These are phyloP conservation scores for Montifringilla adamsi DNA, from an alignment of 2,113 vertebrate genomes.

Conservation along the genomic window DNA sequence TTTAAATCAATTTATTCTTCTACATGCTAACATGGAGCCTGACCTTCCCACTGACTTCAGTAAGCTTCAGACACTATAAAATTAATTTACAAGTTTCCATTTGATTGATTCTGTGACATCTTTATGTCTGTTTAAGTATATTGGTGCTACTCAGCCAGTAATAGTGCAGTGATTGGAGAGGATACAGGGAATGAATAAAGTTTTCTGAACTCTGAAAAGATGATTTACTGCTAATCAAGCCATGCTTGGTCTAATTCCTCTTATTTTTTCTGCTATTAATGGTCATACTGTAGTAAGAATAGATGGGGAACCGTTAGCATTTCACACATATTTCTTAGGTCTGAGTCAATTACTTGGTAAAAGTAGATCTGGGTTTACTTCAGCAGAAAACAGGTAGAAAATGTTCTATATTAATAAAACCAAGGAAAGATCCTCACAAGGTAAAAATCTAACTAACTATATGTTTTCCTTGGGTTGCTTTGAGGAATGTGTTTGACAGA, in stretches of 20 bases:
- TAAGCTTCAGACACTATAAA: neutral
- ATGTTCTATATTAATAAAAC: neutral
- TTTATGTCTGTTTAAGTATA: neutral
- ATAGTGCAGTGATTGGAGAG: neutral
- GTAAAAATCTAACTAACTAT: neutral
- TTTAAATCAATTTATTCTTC: constrained; percentile 24
- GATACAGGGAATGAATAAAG: neutral
- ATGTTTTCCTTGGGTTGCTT: neutral
- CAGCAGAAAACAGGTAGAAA: neutral
- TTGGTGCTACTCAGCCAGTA: neutral
- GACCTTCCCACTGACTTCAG: neutral
- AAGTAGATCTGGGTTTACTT: neutral
- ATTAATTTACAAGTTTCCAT: neutral
- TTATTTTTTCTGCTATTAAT: neutral
- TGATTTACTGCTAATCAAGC: neutral
- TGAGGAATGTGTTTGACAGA: neutral
- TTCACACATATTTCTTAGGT: neutral
- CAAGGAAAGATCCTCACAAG: neutral
- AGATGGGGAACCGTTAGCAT: neutral
- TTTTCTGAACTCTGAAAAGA: neutral
- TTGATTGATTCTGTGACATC: neutral
- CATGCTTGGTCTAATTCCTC: neutral
- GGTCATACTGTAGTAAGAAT: neutral
- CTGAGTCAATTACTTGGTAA: neutral
- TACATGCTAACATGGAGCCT: neutral